A percentile compares a stretch with the other conserved stretches of the same genome.
phyloP scores from a whole-genome alignment of 2,113 vertebrate species.

The Lepus timidus region DNA sequence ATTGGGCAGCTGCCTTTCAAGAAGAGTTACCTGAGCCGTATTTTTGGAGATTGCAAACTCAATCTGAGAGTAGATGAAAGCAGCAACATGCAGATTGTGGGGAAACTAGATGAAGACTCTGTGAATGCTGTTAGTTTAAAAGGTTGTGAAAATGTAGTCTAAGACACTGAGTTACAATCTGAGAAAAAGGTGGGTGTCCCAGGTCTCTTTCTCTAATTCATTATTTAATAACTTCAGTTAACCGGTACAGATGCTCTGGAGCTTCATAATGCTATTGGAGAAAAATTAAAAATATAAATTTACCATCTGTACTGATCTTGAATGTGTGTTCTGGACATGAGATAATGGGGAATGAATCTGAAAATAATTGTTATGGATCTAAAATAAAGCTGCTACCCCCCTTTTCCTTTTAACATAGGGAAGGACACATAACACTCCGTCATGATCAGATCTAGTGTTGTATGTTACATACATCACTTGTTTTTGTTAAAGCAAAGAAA shows the following conservation, averaged over 20 bases:
- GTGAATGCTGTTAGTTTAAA: constrained; percentile 58
- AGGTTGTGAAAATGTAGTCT: constrained; percentile 37
- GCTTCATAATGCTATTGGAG: constrained; percentile 29
- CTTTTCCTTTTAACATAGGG: constrained; percentile 59
- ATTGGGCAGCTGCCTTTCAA: constrained; percentile 67
- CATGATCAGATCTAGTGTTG: constrained; percentile 53
- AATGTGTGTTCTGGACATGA: constrained; percentile 74
- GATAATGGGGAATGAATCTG: constrained; percentile 58
- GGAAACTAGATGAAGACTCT: neutral
- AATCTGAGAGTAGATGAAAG: constrained; percentile 61
- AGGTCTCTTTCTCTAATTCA: neutral
- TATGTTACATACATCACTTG: constrained; percentile 47
- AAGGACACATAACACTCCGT: constrained; percentile 50
- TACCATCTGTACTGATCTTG: constrained; percentile 22
- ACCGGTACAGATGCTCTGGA: neutral
- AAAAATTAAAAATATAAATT: constrained; percentile 39
- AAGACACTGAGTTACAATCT: constrained; percentile 70
- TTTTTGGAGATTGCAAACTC: constrained; percentile 56
- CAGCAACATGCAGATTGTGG: constrained; percentile 46
- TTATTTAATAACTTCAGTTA: constrained; percentile 58
- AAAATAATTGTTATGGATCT: constrained; percentile 38
- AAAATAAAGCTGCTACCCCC: constrained; percentile 57
- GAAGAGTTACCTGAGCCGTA: constrained; percentile 30
- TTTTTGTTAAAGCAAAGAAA: constrained; percentile 73
- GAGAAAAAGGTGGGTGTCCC: constrained; percentile 3